Percentiles rank a stretch among this genome's conserved stretches.
These are phyloP conservation scores for Oligia fasciuncula DNA, from an alignment of 2,888 invertebrate genomes.

Conservation along the genomic window DNA sequence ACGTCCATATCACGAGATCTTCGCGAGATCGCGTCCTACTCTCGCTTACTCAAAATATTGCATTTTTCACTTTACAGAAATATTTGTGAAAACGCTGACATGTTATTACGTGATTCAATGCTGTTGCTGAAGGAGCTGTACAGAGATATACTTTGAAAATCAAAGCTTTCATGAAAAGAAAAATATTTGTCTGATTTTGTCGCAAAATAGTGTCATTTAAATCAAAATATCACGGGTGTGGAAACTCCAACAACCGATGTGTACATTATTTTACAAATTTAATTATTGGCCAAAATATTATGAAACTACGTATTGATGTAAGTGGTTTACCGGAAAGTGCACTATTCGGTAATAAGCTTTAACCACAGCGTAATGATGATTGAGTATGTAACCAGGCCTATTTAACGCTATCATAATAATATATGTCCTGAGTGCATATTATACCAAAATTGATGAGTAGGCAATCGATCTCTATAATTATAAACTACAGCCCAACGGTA, in stretches of 20 bases:
- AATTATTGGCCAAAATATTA: background rate
- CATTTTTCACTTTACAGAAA: conserved; percentile 41
- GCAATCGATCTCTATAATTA: background rate
- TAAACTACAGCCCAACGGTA: background rate
- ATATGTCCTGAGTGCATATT: background rate
- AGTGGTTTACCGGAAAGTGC: background rate
- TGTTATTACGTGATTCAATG: conserved; percentile 28
- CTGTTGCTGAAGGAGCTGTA: conserved; percentile 20
- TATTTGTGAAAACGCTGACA: conserved; percentile 36
- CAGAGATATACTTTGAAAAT: conserved; percentile 15
- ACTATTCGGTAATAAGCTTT: conserved; percentile 6
- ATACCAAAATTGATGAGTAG: conserved; percentile 5
- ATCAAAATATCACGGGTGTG: background rate
- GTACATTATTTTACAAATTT: background rate
- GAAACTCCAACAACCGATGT: no score
- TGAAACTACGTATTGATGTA: background rate
- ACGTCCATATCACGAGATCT: conserved; percentile 46
- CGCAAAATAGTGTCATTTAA: background rate
- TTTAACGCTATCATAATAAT: background rate
- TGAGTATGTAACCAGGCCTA: conserved; percentile 17
- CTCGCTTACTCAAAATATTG: conserved; percentile 28
- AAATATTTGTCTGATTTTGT: conserved; percentile 8
- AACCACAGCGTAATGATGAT: conserved; percentile 15
- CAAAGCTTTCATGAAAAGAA: conserved; percentile 10
- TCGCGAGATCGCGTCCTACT: conserved; percentile 24